Conservation (phyloP, 1,140 invertebrate genomes). For the Cryptotermes secundus region DNA sequence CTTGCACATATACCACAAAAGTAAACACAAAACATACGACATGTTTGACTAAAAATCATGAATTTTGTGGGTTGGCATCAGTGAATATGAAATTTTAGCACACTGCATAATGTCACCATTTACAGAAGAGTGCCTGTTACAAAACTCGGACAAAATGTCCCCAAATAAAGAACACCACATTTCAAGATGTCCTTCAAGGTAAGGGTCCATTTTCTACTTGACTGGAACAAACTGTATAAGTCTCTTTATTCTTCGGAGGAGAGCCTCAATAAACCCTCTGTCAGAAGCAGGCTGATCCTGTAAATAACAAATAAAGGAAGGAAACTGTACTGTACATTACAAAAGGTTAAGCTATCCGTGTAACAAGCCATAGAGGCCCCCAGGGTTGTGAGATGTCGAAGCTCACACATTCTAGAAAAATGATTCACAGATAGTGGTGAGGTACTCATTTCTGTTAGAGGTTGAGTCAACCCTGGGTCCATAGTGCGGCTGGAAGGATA, state of each 20-base stretch:
- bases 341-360: too few relatives aligned
- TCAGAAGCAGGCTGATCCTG: conserved; percentile 59
- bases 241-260: conserved; percentile 75
- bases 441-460: too few relatives aligned
- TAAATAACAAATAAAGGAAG: conserved; percentile 41
- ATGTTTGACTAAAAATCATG: too few relatives aligned
- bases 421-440: too few relatives aligned
- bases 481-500: too few relatives aligned
- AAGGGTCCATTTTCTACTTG: conserved; percentile 45
- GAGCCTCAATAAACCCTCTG: conserved; percentile 68
- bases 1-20: too few relatives aligned
- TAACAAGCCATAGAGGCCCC: too few relatives aligned
- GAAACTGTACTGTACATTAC: background rate
- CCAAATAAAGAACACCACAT: background rate
- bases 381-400: too few relatives aligned
- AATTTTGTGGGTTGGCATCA: too few relatives aligned
- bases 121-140: background rate
- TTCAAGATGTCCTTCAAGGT: background rate
- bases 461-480: too few relatives aligned
- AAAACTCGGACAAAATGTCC: background rate
- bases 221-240: conserved; percentile 74
- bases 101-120: background rate
- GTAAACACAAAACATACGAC: too few relatives aligned
- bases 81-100: background rate
- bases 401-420: too few relatives aligned